Evolutionary conservation across 1,140 invertebrate genomes (phyloP).

Genomic region (Temnothorax nylanderi): DNA sequence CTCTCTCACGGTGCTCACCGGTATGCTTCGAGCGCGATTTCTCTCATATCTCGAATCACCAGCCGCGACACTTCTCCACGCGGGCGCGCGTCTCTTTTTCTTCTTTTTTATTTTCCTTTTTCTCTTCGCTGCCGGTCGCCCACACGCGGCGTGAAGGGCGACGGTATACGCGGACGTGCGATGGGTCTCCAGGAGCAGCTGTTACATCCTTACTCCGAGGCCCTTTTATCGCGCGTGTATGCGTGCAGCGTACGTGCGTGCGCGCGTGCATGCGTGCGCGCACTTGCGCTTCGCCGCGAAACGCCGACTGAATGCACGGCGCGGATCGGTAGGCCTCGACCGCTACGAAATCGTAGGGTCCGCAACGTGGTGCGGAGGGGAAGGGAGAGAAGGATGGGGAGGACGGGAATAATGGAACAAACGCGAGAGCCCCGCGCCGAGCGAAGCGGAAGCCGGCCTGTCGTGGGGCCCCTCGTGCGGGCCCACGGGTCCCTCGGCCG

Average conservation of each 20-base stretch:
- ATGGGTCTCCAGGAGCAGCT: neutral
- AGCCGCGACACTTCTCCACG: slow-evolving; percentile 1
- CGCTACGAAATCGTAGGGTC: slow-evolving; percentile 40
- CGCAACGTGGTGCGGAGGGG: neutral
- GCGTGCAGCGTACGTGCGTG: slow-evolving; percentile 6
- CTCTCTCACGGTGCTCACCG: slow-evolving; percentile 10
- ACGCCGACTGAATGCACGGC: slow-evolving; percentile 33
- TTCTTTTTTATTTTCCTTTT: neutral
- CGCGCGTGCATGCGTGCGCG: slow-evolving; percentile 9
- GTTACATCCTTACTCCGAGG: slow-evolving; percentile 41
- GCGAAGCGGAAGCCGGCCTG: slow-evolving; percentile 65
- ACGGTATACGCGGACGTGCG: neutral
- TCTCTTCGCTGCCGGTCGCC: neutral
- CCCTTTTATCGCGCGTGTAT: slow-evolving; percentile 8
- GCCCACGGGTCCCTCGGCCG: slow-evolving; percentile 64
- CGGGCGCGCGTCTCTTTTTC: neutral
- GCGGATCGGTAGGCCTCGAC: slow-evolving; percentile 19
- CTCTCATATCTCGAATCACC: slow-evolving; percentile 34
- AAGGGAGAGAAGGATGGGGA: neutral
- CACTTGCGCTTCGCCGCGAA: slow-evolving; percentile 46
- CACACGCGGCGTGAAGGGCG: slow-evolving; percentile 29
- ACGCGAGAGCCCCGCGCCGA: slow-evolving; percentile 47
- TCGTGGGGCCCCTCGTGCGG: slow-evolving; percentile 59
- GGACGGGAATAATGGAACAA: slow-evolving; percentile 27
- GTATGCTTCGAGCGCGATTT: neutral